Evolutionary conservation across 2,797 vertebrate genomes (phyloP).

Genomic region (Mus caroli): DNA sequence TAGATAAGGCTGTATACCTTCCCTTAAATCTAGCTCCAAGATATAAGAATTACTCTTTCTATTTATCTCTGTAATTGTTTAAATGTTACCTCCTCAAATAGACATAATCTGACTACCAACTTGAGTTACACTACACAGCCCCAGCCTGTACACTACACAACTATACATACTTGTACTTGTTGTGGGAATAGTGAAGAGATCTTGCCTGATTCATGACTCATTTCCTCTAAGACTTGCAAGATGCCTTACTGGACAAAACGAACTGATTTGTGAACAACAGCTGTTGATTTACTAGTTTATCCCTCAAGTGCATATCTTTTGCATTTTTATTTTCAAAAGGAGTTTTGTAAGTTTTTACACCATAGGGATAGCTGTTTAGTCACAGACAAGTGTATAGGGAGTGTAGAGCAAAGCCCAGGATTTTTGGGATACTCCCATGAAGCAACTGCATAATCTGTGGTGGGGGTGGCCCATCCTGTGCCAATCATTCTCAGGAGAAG

Average conservation of each 20-base stretch:
- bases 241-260: background rate
- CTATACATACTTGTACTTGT: background rate
- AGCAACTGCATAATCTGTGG: background rate
- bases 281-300: background rate
- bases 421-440: background rate
- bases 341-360: background rate
- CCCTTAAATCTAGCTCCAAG: background rate
- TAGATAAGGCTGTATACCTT: background rate
- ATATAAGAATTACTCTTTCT: background rate
- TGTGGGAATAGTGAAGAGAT: conserved; percentile 24
- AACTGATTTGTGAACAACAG: background rate
- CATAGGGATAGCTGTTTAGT: background rate
- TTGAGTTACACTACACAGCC: background rate
- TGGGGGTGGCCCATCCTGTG: background rate
- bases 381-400: background rate
- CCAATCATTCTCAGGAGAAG: background rate
- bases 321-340: conserved; percentile 32
- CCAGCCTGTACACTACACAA: background rate
- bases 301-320: background rate
- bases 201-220: background rate
- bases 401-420: background rate
- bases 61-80: background rate
- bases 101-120: background rate
- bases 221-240: background rate
- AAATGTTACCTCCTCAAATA: background rate